A percentile compares a stretch with the other conserved stretches of the same genome.
phyloP scores from a whole-genome alignment of 2,888 invertebrate species.

The Sinhomidia bicolor region DNA sequence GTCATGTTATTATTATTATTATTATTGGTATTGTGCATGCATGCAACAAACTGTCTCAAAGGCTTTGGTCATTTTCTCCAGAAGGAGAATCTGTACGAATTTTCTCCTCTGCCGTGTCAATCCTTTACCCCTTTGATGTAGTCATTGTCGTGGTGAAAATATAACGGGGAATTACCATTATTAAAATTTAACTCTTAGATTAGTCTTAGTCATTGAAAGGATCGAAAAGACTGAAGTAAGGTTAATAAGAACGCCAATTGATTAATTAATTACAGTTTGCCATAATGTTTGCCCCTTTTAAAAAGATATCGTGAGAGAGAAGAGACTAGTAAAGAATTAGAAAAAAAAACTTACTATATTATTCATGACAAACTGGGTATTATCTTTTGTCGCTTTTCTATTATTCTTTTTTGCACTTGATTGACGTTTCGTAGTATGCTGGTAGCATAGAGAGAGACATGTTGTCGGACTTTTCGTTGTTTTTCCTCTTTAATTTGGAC shows the following conservation, averaged over 20 bases:
- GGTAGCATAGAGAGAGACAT: background rate
- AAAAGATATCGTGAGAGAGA: background rate
- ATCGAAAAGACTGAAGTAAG: slow-evolving; percentile 42
- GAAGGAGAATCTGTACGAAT: too few species aligned
- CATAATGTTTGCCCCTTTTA: slow-evolving; percentile 30
- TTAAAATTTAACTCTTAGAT: slow-evolving; percentile 61
- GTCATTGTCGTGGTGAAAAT: slow-evolving; percentile 13
- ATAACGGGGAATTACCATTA: background rate
- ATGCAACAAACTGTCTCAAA: too few species aligned
- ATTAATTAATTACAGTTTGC: slow-evolving; percentile 60
- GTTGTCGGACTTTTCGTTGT: background rate
- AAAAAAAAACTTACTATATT: slow-evolving; percentile 25
- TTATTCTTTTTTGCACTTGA: slow-evolving; percentile 25
- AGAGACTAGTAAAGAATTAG: slow-evolving; percentile 26
- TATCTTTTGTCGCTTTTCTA: background rate
- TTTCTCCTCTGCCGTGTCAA: too few species aligned
- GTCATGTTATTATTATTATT: too few species aligned
- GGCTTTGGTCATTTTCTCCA: too few species aligned
- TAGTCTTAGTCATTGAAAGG: slow-evolving; percentile 52
- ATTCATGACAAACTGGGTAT: slow-evolving; percentile 2
- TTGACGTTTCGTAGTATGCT: slow-evolving; percentile 1
- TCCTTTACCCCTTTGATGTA: background rate
- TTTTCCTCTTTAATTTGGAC: background rate
- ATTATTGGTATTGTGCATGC: slow-evolving; percentile 8
- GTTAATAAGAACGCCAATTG: slow-evolving; percentile 67